phyloP scores from a whole-genome alignment of 2,113 vertebrate genomes.

The Cynoglossus semilaevis region DNA sequence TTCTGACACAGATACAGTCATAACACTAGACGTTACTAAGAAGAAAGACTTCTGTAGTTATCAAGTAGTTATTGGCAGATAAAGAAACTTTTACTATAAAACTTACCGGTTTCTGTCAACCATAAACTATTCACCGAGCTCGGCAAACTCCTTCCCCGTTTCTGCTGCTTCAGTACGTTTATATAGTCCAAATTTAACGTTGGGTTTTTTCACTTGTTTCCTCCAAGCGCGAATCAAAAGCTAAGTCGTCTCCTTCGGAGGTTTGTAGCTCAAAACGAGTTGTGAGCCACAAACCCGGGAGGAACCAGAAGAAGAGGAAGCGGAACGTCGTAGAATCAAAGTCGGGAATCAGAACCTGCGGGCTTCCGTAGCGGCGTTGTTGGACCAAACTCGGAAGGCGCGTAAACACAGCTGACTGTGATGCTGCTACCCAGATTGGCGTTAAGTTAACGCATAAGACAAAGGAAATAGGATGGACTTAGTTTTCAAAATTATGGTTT shows the following conservation, averaged over 20 bases:
- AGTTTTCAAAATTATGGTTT: slow-evolving; percentile 34
- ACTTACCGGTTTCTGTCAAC: slow-evolving; percentile 57
- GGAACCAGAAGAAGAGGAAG: slow-evolving; percentile 52
- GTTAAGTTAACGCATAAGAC: background rate
- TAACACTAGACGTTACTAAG: too few relatives aligned
- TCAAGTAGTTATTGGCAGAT: too few relatives aligned
- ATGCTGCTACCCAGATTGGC: background rate
- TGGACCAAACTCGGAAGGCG: slow-evolving; percentile 15
- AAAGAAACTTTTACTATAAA: background rate
- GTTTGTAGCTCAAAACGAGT: background rate
- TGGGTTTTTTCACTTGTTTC: slow-evolving; percentile 13
- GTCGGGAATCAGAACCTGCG: background rate
- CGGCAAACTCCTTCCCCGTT: slow-evolving; percentile 1
- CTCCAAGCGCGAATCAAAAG: background rate
- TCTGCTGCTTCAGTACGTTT: too few relatives aligned
- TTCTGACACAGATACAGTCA: background rate
- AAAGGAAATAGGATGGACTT: background rate
- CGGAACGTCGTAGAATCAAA: slow-evolving; percentile 41
- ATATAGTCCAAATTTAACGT: slow-evolving; percentile 23
- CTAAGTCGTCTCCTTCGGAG: background rate
- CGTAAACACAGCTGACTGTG: background rate
- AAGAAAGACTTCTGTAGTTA: background rate
- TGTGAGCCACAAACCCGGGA: slow-evolving; percentile 24
- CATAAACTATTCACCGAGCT: slow-evolving; percentile 19
- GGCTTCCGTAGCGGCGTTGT: slow-evolving; percentile 44